Evolutionary conservation across 2,113 vertebrate genomes (phyloP), one percentile per base, ranked within the genome.

Genomic region (Pionites leucogaster): DNA sequence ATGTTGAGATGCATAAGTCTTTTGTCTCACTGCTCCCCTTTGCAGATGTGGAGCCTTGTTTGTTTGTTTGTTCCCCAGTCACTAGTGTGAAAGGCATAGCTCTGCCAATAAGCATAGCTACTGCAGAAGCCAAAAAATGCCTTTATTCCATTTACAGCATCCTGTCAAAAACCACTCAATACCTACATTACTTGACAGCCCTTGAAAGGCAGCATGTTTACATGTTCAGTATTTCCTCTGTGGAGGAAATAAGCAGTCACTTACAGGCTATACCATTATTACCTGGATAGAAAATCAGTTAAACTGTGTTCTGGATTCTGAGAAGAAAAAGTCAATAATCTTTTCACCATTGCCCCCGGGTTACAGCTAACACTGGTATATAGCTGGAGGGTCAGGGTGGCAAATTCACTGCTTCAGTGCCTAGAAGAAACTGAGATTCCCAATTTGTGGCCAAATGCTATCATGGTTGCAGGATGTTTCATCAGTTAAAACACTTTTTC

Each of bases 71-170:
- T 86, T 82, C 60, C 42, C 52, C 64, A 35, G 1, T 70, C 81
- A 44, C 25, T 53, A 9, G 46, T 84, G 72, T 79, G 82, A 89
- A 87, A 74, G 88, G 46, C 82, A 67, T 39, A 57, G 46, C 60
- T 92, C 39, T 80, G 67, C 53, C 69, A 86, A 44, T 78, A 91
- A 88, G 86, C 84, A 41, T 42, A 76, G 57, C 85, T 92, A 55
- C 35, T 1, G 4, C 52, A 76, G 78, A 86, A 39, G 70, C 42
- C 82, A 86, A 92, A 91, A 91, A 87, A 19, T 2, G 12, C 69
- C 59, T 92, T 90, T 90, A 91, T 88, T 94, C 71, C 84, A 82
- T 92, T 90, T 95, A 95, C 50, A 79, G 42, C 68, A 72, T 39
- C 71, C 79, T 70, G 63, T 86, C 94, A 94, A 67, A 91, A 96